Evolutionary conservation across 2,888 invertebrate species (phyloP), one percentile per base, ranked within the genome.

Genomic region (Lumbricus terrestris): DNA sequence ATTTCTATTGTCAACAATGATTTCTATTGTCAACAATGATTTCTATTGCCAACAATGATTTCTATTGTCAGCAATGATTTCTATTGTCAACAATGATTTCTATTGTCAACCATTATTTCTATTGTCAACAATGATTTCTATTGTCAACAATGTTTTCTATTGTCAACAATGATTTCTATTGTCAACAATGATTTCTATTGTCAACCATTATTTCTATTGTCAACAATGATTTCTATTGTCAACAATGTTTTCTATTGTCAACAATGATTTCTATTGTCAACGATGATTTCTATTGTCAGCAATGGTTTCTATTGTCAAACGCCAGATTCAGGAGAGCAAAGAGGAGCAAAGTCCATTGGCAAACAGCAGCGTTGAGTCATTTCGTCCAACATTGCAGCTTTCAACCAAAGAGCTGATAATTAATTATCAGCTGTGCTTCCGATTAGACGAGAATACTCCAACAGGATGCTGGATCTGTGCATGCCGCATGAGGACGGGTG

Each of bases 401-500:
- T 47, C n/a, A 69, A 69, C n/a, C 11, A 5, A 69, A n/a, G 69
- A 69, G n/a, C 69, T n/a, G 18, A n/a, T 69, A n/a, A 69, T 18
- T 15, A n/a, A 54, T 54, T 4, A 2, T 29, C 54, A 69, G 16
- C 8, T n/a, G 29, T 8, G 29, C 13, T 29, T 29, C 69, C n/a
- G 8, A 11, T 85, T 15, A 90, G 33, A 90, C 89, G 38, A 90
- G 89, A 35, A 42, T n/a, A 29, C 90, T 90, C 29, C 40, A 90
- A 47, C 91, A 90, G 42, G 88, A 40, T 33, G 82, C 82, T 20
- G 38, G n/a, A 38, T 82, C 90, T 4, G 82, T 82, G 69, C 91
- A 91, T 13, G 34, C 18, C 15, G 0, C 89, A 35, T n/a, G 40
- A n/a, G 91, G 91, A 91, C 82, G 91, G 11, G 91, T 91, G 69